Percentiles rank a stretch among this genome's conserved stretches.
Conservation (phyloP, 2,113 vertebrate genomes). For the Hepsetus odoe region DNA sequence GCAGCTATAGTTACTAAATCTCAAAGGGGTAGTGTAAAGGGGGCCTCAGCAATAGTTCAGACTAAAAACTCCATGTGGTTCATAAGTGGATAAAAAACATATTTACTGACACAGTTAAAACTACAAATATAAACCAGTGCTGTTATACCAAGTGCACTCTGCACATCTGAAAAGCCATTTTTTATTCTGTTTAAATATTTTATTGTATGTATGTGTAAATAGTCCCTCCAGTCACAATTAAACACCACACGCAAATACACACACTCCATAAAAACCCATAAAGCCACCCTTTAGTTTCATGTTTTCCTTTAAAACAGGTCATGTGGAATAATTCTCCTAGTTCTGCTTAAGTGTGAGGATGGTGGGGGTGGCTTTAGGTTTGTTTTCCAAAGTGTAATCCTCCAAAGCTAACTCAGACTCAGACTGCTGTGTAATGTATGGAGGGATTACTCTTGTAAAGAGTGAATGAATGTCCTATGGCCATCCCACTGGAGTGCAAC, state of each 20-base stretch:
- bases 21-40: no score
- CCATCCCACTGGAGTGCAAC: not conserved
- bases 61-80: no score
- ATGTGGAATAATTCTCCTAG: constrained; percentile 62
- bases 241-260: not conserved
- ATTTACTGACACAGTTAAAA: no score
- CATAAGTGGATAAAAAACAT: no score
- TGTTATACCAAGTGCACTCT: not conserved
- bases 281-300: not conserved
- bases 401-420: constrained; percentile 49
- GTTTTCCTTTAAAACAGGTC: constrained; percentile 60
- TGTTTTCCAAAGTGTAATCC: constrained; percentile 62
- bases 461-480: constrained; percentile 2
- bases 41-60: no score
- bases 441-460: constrained; percentile 56
- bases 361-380: constrained; percentile 38
- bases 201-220: not conserved
- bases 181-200: not conserved
- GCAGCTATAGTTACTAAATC: no score
- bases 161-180: not conserved
- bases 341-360: constrained; percentile 48
- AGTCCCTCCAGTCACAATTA: not conserved
- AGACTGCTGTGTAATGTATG: constrained; percentile 63
- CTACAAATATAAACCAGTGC: no score
- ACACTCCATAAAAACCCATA: not conserved